Conservation (phyloP, 2,113 vertebrate species). For the Nicator chloris region DNA sequence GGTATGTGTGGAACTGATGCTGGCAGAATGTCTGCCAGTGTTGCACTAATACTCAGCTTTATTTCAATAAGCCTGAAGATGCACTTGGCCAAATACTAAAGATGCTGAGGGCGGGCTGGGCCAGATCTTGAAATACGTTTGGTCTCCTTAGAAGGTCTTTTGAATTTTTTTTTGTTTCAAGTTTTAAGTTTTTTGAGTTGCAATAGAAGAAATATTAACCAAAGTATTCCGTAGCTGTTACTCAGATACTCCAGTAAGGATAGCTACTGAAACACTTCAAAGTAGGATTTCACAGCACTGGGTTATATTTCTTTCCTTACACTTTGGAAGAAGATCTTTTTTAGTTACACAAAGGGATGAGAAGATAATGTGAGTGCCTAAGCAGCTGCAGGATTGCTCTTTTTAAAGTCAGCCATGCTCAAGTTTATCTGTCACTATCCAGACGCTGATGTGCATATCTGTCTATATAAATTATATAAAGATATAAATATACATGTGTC, state of each 20-base stretch:
- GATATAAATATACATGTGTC: not conserved
- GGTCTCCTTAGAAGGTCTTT: not conserved
- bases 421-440: not conserved
- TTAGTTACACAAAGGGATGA: not conserved
- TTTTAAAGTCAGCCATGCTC: not conserved
- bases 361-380: not conserved
- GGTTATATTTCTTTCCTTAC: not conserved
- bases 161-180: not conserved
- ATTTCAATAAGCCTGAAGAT: fast-evolving
- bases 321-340: not conserved
- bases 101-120: not conserved
- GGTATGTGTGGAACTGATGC: not conserved
- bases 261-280: not conserved
- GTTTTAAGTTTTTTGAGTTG: not conserved
- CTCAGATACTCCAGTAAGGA: not conserved
- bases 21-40: not conserved
- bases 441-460: not conserved
- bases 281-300: not conserved
- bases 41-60: not conserved
- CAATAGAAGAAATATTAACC: not conserved
- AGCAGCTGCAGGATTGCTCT: not conserved
- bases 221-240: not conserved
- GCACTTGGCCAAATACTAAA: not conserved
- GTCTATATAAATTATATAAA: not conserved
- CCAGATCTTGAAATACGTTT: not conserved